Evolutionary conservation across 2,113 vertebrate species (phyloP), one percentile per base, ranked within the genome.

Genomic region (Lathamus discolor): DNA sequence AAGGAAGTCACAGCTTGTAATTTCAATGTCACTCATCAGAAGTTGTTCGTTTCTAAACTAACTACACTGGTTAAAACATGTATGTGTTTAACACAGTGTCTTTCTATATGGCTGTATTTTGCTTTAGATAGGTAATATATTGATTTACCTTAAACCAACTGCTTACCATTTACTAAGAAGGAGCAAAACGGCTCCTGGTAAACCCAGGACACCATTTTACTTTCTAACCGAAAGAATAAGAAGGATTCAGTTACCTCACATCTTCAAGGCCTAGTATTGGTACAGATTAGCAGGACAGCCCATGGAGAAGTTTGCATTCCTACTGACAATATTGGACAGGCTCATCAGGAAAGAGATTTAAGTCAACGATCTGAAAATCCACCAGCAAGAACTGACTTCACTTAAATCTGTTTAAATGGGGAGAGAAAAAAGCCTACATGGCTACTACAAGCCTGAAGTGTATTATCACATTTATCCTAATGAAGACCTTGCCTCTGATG

Each of bases 401-500:
- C 41, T 57, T 83, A 81, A 67, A 86, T 83, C 41, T 86, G 25
- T 83, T 94, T 67, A 83, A 92, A 70, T 16, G 19, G 33, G 33
- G 41, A 67, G 43, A 79, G 17, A 72, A 85, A 76, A 86, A 88
- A 80, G 33, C 11, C 63, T 85, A 20, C 19, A 4, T 37, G 66
- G 55, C 81, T 84, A 81, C 78, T 59, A 70, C 15, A 90, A 57
- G 46, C 63, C 75, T 78, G 35, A 89, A 88, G 27, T 51, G 22
- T 80, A 24, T 61, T 90, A 74, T 55, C 43, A 90, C 55, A 88
- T 81, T 92, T 72, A 78, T 70, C 68, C 72, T 81, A 75, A 90
- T 86, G 51, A 88, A 93, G 81, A 85, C 64, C 68, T 91, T 90
- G 55, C 51, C 75, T 90, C 61, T 93, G 88, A 83, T 83, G 73